Base-by-base conservation (phyloP, 2,888 invertebrate species). In the Sicus ferrugineus region DNA sequence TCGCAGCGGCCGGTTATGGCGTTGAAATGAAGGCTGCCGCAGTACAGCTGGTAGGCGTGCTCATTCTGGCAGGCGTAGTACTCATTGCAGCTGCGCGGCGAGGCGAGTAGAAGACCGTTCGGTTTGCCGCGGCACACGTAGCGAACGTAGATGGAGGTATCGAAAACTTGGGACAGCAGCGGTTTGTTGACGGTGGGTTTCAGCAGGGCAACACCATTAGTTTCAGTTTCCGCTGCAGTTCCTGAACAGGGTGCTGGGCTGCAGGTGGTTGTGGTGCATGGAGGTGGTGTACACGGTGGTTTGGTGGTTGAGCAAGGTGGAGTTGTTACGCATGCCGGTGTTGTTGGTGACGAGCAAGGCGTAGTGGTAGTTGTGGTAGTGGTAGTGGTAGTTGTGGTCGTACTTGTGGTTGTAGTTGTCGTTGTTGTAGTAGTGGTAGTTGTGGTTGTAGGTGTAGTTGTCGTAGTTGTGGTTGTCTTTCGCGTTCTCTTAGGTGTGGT, bases 41-140 rank as follows among this genome's bases (percentile, higher is more conserved):
- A 81, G 70, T 76, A 80, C 0, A 77, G 75, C 52, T 68, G 70
- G 23, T 81, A 56, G 0, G 82, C 77, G 16, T 72, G 68, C 11
- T 76, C 78, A 21, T 77, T 76, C 34, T 75, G 78, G 50, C 83
- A 81, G 70, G 81, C 75, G 38, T 78, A 81, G 64, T 79, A 81
- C 61, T 81, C 76, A 67, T 73, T 79, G 72, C 81, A 82, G 68
- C 77, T 81, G 26, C 74, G 76, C 14, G 78, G 70, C 1, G 81
- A 82, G n/a, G 79, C 77, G 21, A 83, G 38, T 75, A 80, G 72
- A 67, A 80, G 79, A 6, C 82, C 82, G 31, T 83, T 76, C 23
- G 77, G 76, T 72, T 80, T 81, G 48, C 72, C 75, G 3, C 65
- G 75, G 67, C 81, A 81, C 19, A 77, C 78, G 38, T 72, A 78